phyloP scores from a whole-genome alignment of 2,888 invertebrate genomes.

The Heteromyza rotundicornis region DNA sequence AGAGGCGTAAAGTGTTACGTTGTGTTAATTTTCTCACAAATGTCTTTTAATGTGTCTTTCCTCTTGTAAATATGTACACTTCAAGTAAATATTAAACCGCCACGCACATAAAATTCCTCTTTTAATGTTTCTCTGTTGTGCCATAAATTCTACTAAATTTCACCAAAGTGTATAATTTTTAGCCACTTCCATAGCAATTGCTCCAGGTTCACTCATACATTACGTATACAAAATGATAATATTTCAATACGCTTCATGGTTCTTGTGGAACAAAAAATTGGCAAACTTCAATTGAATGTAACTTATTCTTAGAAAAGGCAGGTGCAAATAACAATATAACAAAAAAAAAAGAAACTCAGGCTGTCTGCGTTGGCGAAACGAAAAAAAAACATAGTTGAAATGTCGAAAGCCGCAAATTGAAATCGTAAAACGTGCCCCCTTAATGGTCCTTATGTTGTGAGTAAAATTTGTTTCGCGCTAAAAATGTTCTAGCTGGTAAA shows the following conservation, averaged over 20 bases:
- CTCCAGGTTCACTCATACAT: not conserved
- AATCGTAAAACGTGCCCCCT: conserved; percentile 12
- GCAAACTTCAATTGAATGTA: not conserved
- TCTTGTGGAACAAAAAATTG: not conserved
- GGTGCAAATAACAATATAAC: too few species aligned
- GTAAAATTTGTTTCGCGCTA: too few species aligned
- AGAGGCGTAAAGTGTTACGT: too few species aligned
- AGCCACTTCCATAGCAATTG: not conserved
- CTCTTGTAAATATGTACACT: too few species aligned
- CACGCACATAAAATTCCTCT: not conserved
- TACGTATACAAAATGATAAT: too few species aligned
- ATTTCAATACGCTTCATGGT: too few species aligned
- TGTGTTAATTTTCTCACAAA: too few species aligned
- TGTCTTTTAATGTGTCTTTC: too few species aligned
- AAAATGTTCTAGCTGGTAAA: too few species aligned
- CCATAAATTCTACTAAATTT: conserved; percentile 3
- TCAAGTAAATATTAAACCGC: too few species aligned
- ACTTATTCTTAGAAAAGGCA: not conserved
- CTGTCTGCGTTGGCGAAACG: not conserved
- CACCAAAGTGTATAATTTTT: not conserved
- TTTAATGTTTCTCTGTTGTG: conserved; percentile 13
- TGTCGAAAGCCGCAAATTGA: not conserved
- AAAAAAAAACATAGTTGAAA: not conserved
- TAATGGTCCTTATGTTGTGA: conserved; percentile 18
- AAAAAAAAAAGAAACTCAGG: too few species aligned